These are phyloP conservation scores for Progne subis DNA, from an alignment of 2,113 vertebrate genomes.

Conservation along the genomic window DNA sequence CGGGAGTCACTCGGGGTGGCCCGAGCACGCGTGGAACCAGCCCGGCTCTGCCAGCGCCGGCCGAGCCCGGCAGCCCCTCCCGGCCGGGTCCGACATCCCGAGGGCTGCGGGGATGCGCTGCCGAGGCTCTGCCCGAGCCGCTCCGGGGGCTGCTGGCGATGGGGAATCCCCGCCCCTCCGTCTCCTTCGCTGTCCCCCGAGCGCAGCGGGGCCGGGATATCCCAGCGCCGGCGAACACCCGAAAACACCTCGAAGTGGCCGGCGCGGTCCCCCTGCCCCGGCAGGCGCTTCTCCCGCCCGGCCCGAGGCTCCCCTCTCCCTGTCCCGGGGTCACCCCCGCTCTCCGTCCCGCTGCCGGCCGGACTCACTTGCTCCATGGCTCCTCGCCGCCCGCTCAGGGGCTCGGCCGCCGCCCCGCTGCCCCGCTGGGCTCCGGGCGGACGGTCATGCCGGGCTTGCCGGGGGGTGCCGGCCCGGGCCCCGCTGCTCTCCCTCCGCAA, in stretches of 20 bases:
- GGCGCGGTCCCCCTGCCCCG: neutral
- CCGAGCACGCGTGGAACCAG: neutral
- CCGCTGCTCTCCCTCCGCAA: neutral
- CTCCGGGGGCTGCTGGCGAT: neutral
- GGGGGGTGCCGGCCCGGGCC: neutral
- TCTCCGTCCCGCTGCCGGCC: neutral
- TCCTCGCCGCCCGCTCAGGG: neutral
- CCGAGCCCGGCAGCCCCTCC: neutral
- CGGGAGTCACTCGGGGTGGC: slow-evolving; percentile 4
- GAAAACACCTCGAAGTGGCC: neutral
- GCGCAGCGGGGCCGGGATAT: neutral
- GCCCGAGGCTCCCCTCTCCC: neutral
- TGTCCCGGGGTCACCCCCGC: neutral
- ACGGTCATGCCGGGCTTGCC: neutral
- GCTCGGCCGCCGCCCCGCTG: slow-evolving; percentile 5
- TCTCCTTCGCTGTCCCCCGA: neutral
- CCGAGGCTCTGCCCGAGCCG: neutral
- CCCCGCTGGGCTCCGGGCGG: neutral
- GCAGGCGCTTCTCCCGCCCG: neutral
- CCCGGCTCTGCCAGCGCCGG: neutral
- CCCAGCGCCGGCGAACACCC: neutral
- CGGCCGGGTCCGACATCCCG: neutral
- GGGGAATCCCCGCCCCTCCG: neutral
- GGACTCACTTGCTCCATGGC: slow-evolving; percentile 53
- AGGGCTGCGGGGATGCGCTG: neutral